phyloP scores from a whole-genome alignment of 2,888 invertebrate genomes.

The Noctua janthe region DNA sequence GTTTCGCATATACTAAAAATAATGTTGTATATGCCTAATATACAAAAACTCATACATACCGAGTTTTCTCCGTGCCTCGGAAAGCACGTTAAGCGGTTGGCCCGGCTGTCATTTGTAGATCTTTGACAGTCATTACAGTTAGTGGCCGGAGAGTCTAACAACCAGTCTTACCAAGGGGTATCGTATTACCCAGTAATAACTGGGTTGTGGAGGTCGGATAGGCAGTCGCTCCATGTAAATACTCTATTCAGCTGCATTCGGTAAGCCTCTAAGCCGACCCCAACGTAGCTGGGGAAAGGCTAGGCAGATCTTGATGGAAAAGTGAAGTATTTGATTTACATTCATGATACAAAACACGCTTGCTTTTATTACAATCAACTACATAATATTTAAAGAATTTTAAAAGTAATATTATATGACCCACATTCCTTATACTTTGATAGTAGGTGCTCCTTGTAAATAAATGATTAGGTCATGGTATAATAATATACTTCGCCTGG shows the following conservation, averaged over 20 bases:
- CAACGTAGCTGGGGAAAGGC: neutral
- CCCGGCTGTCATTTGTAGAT: no score
- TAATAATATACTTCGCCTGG: no score
- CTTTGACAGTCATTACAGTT: neutral
- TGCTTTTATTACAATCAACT: no score
- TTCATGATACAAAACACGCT: no score
- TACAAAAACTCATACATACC: neutral
- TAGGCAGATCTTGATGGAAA: no score
- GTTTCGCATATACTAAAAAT: no score
- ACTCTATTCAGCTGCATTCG: neutral
- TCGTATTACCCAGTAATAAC: neutral
- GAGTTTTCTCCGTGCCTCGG: no score
- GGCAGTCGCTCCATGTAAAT: neutral
- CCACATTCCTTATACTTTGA: neutral
- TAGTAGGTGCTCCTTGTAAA: neutral
- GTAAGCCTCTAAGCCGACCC: neutral
- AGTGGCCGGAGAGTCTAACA: neutral
- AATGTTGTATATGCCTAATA: neutral
- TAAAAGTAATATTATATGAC: neutral
- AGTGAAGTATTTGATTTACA: no score
- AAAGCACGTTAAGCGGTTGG: no score
- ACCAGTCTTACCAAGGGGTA: no score
- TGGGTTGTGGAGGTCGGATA: neutral
- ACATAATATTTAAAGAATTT: no score
- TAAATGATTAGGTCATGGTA: neutral